Base-by-base conservation (phyloP, 2,888 invertebrate species). In the Diarsia mendica region DNA sequence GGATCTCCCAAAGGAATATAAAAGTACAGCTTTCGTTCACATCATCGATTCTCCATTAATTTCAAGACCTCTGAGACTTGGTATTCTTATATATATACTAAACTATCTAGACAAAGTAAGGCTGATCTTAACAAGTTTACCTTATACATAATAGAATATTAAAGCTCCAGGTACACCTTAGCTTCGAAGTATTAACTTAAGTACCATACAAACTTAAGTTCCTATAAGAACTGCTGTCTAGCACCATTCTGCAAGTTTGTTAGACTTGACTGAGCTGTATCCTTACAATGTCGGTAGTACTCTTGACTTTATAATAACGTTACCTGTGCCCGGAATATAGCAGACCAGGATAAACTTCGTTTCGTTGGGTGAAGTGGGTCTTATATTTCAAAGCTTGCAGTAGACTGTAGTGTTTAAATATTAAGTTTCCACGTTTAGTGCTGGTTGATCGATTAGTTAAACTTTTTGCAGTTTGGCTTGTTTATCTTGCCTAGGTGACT, bases 111-210 rank as follows among this genome's bases (percentile, higher is more conserved):
- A 33, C 39, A 33, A 0, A 23, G 13, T 53, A 58, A 13, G 1
- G 39, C 60, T 64, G 33, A 75, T 72, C n/a, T 61, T 66, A 64
- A 39, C 64, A 67, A 72, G 60, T 77, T 68, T 69, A 39, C 61
- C 46, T 28, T 28, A 8, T 39, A 70, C 46, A 33, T 75, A 76
- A 82, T 79, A 79, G 63, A 85, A 83, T 85, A 85, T 78, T 75
- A 49, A 83, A 67, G 44, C 68, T 60, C 63, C 55, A 63, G 55
- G 64, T 71, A 58, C 58, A 68, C 48, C 55, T 64, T 48, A 48
- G 28, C 67, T 61, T 48, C 55, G 46, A 51, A n/a, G 67, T 75
- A 67, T 44, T 75, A 75, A 64, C 71, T 80, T 63, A 55, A 67
- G 64, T 70, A 60, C 63, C 23, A 53, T 44, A 70, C 49, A 46